phyloP scores from a whole-genome alignment of 2,888 invertebrate species.

The Cepaea hortensis region DNA sequence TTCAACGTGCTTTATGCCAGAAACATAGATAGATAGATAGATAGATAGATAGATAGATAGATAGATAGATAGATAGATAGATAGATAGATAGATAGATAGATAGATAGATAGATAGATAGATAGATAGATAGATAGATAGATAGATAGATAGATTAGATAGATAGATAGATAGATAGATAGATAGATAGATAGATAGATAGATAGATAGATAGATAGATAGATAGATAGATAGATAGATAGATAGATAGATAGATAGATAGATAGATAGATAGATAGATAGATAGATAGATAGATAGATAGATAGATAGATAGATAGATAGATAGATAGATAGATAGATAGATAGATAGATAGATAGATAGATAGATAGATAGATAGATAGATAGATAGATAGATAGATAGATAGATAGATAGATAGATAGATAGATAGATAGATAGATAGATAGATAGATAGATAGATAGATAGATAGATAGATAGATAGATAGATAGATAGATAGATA shows the following conservation, averaged over 20 bases:
- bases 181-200: conserved; percentile 7
- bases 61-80: conserved; percentile 7
- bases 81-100: conserved; percentile 7
- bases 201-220: conserved; percentile 7
- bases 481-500: conserved; percentile 13
- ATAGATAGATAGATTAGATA: background rate
- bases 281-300: conserved; percentile 12
- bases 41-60: conserved; percentile 7
- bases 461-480: conserved; percentile 8
- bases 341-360: conserved; percentile 13
- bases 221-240: background rate
- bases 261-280: background rate
- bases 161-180: conserved; percentile 7
- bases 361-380: conserved; percentile 13
- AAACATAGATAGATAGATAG: background rate
- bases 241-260: conserved; percentile 12
- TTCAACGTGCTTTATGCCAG: too few species aligned
- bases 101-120: conserved; percentile 7
- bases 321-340: conserved; percentile 9
- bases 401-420: too few species aligned
- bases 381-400: conserved; percentile 8
- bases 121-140: background rate
- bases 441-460: background rate
- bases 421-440: too few species aligned
- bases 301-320: conserved; percentile 9